Evolutionary conservation across 2,888 invertebrate species (phyloP).

Genomic region (Cephalotes varians): DNA sequence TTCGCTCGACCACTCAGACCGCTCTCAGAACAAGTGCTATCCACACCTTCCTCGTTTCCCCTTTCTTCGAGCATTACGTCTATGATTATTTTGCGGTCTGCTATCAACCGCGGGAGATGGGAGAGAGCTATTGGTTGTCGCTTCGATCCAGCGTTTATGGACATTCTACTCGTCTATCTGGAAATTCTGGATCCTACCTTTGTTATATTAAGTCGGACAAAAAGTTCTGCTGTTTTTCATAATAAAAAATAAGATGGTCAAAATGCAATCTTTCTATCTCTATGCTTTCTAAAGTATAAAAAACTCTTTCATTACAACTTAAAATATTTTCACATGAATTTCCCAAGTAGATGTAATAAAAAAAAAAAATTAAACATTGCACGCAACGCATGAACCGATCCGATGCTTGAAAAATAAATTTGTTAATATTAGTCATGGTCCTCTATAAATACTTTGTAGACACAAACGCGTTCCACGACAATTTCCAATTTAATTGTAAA

Average conservation of each 20-base stretch:
- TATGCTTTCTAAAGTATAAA: neutral
- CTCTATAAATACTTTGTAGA: neutral
- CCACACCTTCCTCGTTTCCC: slow-evolving; percentile 66
- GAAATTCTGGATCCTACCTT: slow-evolving; percentile 11
- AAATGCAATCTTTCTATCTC: neutral
- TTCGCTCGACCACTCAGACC: slow-evolving; percentile 55
- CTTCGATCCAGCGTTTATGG: slow-evolving; percentile 44
- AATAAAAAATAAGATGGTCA: neutral
- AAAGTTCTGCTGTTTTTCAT: slow-evolving; percentile 1
- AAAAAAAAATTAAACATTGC: neutral
- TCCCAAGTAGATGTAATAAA: neutral
- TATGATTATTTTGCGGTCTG: slow-evolving; percentile 73
- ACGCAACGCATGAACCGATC: neutral
- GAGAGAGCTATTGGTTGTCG: slow-evolving; percentile 37
- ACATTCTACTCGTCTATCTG: slow-evolving; percentile 19
- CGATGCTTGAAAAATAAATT: neutral
- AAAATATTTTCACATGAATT: neutral
- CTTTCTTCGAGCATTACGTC: slow-evolving; percentile 69
- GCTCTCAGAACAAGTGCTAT: slow-evolving; percentile 58
- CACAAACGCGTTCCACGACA: neutral
- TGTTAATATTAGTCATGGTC: neutral
- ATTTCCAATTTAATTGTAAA: neutral
- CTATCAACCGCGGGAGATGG: slow-evolving; percentile 48
- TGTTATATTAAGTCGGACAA: slow-evolving; percentile 6
- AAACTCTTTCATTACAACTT: neutral